Base-by-base conservation (phyloP, 2,113 vertebrate genomes). In the Clinocottus analis region DNA sequence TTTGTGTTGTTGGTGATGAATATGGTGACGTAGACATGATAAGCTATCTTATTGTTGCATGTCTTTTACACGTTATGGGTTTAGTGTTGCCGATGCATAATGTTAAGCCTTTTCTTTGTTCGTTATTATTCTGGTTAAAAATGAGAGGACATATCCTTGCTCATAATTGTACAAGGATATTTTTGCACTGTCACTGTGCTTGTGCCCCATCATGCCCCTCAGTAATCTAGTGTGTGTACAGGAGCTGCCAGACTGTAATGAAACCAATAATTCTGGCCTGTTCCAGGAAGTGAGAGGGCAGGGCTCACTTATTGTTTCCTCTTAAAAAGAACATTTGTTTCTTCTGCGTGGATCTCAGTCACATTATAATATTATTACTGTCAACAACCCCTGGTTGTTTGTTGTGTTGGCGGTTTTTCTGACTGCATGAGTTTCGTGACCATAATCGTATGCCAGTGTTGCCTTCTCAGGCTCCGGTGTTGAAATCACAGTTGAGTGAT, bases 261-360 rank as follows among this genome's bases (percentile, higher is more conserved):
- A 43, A 77, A 81, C 85, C 79, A 87, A 66, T 63, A 72, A 67
- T 67, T 77, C 74, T 82, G 74, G 45, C 62, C 45, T 63, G 35
- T 80, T 83, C 14, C 87, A 94, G 93, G 92, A 94, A 93, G 90
- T 87, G 78, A 84, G 77, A 92, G 92, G 91, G 92, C 79, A 85
- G 85, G 85, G 85, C 82, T 77, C 88, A 78, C 72, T 61, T 78
- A 59, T 37, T 63, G 85, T 80, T 93, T 93, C 92, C 92, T 92
- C 74, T 84, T 68, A 73, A 41, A 72, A 35, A 82, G 66, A 88
- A 74, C 77, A 86, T 75, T 61, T 70, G 4, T 41, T 85, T 70
- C 45, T 66, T 71, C 69, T 71, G 25, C 41, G 33, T 25, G 45
- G 12, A 62, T 56, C 31, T 83, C 59, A 59, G 27, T 60, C 49